Evolutionary conservation across 30 jellyfish, hydroid and myxozoan genomes (phyloP), one percentile per base, ranked within the genome.

Genomic region (Pelagia noctiluca): DNA sequence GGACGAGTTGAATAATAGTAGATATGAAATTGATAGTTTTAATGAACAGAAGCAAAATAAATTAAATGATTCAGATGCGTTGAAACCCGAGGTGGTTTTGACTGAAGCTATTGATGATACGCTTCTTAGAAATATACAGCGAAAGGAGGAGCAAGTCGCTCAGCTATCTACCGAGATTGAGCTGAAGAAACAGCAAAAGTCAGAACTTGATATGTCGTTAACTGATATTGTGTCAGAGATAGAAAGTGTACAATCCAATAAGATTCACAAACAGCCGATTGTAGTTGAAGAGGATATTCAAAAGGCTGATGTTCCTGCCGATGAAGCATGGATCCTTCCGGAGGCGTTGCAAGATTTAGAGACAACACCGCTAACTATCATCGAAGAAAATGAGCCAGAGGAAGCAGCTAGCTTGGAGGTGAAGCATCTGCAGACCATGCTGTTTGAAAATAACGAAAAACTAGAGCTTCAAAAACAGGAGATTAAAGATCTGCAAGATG

Each of bases 401-500:
- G 73, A 30, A 7, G 21, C 28, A 2, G 31, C 60, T 0, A 46
- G 31, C 37, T 63, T 85, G 49, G 96, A 85, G 63, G 3, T 88
- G 36, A 88, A 88, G 53, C 90, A 80, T 36, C 36, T 88, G 50
- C 92, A 88, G 34, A 34, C 36, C 49, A 42, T 88, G 75, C 80
- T 88, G 11, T 32, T 88, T 7, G 94, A 88, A n/a, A 78, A 74
- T 49, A 71, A 79, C 67, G 87, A 79, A 28, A 71, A 50, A 48
- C 71, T 35, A 48, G 97, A 88, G 35, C 36, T 38, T 48, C 90
- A 71, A 49, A 79, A 72, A 66, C 65, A 57, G 13, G 92, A 88
- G 64, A 70, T 88, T 34, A 70, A 63, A 60, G 77, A 62, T 25
- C 50, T 88, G 26, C 80, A 63, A 35, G 82, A 68, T 10, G 90